Conservation (phyloP, 2,797 vertebrate genomes). For the Myripristis murdjan region DNA sequence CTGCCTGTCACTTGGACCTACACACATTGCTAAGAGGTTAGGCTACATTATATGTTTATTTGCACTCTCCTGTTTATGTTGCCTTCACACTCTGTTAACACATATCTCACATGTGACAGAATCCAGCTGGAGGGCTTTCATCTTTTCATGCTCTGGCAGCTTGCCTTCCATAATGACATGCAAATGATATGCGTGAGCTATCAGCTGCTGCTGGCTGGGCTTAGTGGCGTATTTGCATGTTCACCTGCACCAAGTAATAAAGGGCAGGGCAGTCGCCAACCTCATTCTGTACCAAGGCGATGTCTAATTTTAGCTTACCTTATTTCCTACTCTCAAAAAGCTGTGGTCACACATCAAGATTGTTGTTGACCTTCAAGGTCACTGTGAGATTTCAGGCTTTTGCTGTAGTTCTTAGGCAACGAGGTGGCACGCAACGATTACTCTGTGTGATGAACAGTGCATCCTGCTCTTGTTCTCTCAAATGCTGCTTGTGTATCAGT, state of each 20-base stretch:
- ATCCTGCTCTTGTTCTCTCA: not conserved
- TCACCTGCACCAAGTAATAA: constrained; percentile 68
- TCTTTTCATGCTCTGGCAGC: constrained; percentile 73
- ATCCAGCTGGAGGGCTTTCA: constrained; percentile 77
- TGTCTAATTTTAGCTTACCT: constrained; percentile 40
- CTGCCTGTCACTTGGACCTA: constrained; percentile 43
- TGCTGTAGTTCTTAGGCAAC: constrained; percentile 18
- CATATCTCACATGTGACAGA: constrained; percentile 68
- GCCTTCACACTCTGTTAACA: constrained; percentile 76
- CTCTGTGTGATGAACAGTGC: constrained; percentile 10
- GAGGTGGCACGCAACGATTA: constrained; percentile 12
- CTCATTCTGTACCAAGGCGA: constrained; percentile 27
- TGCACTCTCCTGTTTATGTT: constrained; percentile 66
- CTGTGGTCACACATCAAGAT: constrained; percentile 36
- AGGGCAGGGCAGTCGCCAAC: constrained; percentile 28
- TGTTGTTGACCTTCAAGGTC: constrained; percentile 26
- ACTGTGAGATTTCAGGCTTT: constrained; percentile 23
- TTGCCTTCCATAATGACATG: constrained; percentile 75
- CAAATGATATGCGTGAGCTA: constrained; percentile 76
- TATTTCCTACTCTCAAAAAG: constrained; percentile 43
- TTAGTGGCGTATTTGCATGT: constrained; percentile 65
- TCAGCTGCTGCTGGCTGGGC: constrained; percentile 63
- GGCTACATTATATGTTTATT: constrained; percentile 67
- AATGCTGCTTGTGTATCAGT: not conserved
- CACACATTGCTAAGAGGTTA: constrained; percentile 57